Evolutionary conservation across 2,888 invertebrate species (phyloP).

Genomic region (Acleris holmiana): DNA sequence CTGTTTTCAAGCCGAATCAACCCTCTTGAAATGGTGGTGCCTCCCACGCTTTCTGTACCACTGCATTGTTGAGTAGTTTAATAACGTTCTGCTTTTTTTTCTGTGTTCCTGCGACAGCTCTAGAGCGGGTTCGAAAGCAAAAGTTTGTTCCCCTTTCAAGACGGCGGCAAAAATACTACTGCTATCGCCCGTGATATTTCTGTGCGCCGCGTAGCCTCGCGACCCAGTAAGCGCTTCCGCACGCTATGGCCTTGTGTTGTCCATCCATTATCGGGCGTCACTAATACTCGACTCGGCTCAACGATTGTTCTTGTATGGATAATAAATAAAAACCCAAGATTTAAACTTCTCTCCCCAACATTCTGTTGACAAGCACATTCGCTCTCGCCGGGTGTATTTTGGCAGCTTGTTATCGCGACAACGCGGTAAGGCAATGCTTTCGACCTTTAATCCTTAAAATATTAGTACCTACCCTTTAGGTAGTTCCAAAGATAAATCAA

Average conservation of each 20-base stretch:
- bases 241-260: constrained; percentile 69
- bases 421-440: constrained; percentile 25
- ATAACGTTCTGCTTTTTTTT: constrained; percentile 72
- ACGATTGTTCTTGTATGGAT: constrained; percentile 6
- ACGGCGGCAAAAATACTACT: constrained; percentile 90
- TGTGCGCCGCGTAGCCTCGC: constrained; percentile 87
- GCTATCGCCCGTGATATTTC: constrained; percentile 90
- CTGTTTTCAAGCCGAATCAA: constrained; percentile 75
- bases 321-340: background rate
- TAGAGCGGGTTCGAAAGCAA: constrained; percentile 86
- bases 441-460: background rate
- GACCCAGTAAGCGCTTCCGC: constrained; percentile 77
- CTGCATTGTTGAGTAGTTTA: constrained; percentile 53
- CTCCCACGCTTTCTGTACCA: constrained; percentile 50
- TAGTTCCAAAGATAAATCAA: background rate
- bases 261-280: constrained; percentile 43
- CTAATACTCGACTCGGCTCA: constrained; percentile 29
- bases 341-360: background rate
- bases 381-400: constrained; percentile 33
- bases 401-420: constrained; percentile 21
- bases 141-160: constrained; percentile 90
- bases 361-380: constrained; percentile 14
- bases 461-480: background rate
- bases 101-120: constrained; percentile 82
- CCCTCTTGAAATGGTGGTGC: constrained; percentile 83